Percentiles rank a stretch among this genome's conserved stretches.
Conservation (phyloP, 2,888 invertebrate species). For the Oxycera nigricornis region DNA sequence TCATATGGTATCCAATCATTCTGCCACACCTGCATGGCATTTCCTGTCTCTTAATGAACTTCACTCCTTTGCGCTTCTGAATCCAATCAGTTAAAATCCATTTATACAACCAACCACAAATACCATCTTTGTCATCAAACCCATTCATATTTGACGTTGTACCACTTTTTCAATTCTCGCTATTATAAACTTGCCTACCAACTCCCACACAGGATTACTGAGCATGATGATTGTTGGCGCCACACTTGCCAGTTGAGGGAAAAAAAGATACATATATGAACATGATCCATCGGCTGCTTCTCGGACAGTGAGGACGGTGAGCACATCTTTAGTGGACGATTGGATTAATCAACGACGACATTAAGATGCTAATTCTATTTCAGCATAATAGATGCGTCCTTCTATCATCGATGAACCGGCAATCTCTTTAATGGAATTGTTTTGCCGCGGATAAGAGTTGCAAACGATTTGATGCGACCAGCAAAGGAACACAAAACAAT, state of each 20-base stretch:
- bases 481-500: neutral
- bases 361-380: constrained; percentile 2
- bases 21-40: neutral
- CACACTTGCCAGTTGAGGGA: neutral
- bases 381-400: neutral
- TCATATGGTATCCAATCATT: no score
- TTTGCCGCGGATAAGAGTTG: no score
- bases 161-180: neutral
- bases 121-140: neutral
- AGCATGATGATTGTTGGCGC: neutral
- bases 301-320: neutral
- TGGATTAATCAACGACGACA: neutral
- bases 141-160: neutral
- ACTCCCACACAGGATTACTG: neutral
- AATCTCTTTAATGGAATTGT: no score
- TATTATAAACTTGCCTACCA: neutral
- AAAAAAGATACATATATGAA: no score
- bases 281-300: neutral
- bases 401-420: no score
- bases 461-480: neutral
- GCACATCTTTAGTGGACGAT: neutral
- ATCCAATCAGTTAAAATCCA: neutral
- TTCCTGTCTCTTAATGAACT: neutral
- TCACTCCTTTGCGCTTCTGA: neutral
- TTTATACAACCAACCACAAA: neutral